Conservation (phyloP, 1,140 invertebrate genomes). For the Trypoxylus dichotomus region DNA sequence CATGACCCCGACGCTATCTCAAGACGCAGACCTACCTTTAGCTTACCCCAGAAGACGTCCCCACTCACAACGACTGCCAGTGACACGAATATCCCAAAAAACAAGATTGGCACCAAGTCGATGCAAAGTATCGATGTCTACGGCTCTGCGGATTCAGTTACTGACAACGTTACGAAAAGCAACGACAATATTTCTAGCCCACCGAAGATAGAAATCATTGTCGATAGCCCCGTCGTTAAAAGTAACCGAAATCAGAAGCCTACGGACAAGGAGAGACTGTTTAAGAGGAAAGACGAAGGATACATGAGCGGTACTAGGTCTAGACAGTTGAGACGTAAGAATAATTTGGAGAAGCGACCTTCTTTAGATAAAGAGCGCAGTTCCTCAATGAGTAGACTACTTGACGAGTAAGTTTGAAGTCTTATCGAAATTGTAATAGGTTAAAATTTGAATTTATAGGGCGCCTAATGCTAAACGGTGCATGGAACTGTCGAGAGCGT, state of each 20-base stretch:
- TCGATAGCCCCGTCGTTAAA: constrained; percentile 29
- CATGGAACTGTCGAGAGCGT: constrained; percentile 79
- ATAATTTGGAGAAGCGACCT: constrained; percentile 49
- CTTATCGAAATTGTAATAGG: background rate
- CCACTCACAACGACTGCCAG: constrained; percentile 48
- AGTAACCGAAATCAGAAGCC: constrained; percentile 44
- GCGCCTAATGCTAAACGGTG: constrained; percentile 49
- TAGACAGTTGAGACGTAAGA: constrained; percentile 54
- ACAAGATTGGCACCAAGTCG: constrained; percentile 38
- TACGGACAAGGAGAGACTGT: constrained; percentile 65
- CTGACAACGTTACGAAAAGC: constrained; percentile 25
- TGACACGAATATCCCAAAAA: constrained; percentile 51
- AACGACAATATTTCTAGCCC: background rate
- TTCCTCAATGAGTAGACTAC: constrained; percentile 79
- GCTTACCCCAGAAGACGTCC: constrained; percentile 45
- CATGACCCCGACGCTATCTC: constrained; percentile 80
- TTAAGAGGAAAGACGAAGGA: constrained; percentile 68
- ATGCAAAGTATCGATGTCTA: constrained; percentile 33
- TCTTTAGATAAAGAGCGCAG: constrained; percentile 74
- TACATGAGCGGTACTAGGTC: constrained; percentile 53
- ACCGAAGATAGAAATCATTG: constrained; percentile 28
- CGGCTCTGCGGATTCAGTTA: constrained; percentile 41
- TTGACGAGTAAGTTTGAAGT: constrained; percentile 66
- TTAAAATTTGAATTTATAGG: constrained; percentile 35
- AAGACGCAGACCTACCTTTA: constrained; percentile 53